phyloP scores from a whole-genome alignment of 2,113 vertebrate species.

The Alethe diademata region DNA sequence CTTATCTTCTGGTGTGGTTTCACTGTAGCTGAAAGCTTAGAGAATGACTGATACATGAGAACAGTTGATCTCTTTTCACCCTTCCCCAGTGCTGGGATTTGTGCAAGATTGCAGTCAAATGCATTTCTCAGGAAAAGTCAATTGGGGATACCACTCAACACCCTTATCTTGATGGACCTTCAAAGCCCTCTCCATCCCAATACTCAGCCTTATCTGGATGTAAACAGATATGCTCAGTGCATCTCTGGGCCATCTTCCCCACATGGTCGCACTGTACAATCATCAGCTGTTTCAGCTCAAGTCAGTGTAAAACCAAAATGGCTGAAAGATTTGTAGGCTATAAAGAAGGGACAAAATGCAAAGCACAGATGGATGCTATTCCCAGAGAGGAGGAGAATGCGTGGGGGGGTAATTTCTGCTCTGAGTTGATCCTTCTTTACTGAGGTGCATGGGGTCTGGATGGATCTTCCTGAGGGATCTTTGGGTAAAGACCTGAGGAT shows the following conservation, averaged over 20 bases:
- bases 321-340: neutral
- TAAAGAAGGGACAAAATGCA: neutral
- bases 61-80: constrained; percentile 27
- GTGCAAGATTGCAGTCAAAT: neutral
- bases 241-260: neutral
- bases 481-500: neutral
- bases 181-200: neutral
- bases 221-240: neutral
- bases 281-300: neutral
- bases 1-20: neutral
- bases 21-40: neutral
- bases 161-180: constrained; percentile 11
- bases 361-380: neutral
- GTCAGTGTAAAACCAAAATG: neutral
- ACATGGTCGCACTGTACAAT: neutral
- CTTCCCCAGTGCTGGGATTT: neutral
- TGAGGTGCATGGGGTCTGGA: neutral
- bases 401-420: rapidly evolving
- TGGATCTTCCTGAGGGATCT: neutral
- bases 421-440: neutral
- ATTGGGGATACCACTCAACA: neutral
- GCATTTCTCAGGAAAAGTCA: constrained; percentile 31
- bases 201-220: neutral
- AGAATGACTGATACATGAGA: neutral
- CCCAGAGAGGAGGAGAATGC: neutral